These are phyloP conservation scores for Calidris pugnax DNA, from an alignment of 2,113 vertebrate genomes.

Conservation along the genomic window DNA sequence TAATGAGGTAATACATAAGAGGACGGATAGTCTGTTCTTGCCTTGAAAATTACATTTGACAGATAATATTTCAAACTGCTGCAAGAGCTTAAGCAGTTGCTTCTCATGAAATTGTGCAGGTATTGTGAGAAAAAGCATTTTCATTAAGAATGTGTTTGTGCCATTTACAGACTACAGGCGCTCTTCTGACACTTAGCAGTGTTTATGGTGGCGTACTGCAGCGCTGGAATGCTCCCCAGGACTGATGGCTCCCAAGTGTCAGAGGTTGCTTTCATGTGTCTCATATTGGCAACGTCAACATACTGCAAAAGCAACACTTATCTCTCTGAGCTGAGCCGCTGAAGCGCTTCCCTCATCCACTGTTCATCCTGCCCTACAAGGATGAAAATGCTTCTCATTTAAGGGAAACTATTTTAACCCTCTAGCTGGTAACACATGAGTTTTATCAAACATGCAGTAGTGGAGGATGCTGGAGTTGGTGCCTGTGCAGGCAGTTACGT, in stretches of 20 bases:
- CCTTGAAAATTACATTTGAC: neutral
- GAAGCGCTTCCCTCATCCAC: neutral
- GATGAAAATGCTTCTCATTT: neutral
- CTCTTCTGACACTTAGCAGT: neutral
- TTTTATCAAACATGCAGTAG: neutral
- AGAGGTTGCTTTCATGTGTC: neutral
- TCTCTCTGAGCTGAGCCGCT: neutral
- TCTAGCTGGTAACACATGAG: neutral
- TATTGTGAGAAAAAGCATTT: neutral
- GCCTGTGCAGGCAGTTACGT: neutral
- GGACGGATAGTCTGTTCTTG: neutral
- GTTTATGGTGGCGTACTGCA: neutral
- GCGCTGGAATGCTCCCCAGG: neutral
- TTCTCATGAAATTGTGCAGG: neutral
- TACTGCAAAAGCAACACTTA: neutral
- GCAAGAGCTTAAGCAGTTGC: neutral
- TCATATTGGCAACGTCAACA: neutral
- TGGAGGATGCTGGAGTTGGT: neutral
- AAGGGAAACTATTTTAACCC: neutral
- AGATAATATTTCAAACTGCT: neutral
- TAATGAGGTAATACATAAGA: neutral
- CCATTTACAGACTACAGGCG: rapidly evolving
- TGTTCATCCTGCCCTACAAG: neutral
- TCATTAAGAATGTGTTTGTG: neutral
- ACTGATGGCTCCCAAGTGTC: neutral